Percentiles rank a stretch among this genome's conserved stretches.
phyloP scores from a whole-genome alignment of 2,888 invertebrate species.

The Drosophila nr. perissopoda region DNA sequence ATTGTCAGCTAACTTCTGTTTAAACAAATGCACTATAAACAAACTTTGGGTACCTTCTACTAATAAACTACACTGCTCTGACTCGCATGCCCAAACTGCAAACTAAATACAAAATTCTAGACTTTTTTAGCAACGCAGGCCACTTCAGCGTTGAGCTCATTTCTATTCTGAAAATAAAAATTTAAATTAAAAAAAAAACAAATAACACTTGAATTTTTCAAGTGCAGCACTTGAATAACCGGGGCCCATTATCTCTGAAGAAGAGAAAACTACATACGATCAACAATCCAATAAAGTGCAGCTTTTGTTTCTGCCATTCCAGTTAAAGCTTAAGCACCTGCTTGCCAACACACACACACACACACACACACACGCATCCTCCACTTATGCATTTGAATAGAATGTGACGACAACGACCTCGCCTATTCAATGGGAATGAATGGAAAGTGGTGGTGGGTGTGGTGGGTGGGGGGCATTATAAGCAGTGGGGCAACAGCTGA shows the following conservation, averaged over 20 bases:
- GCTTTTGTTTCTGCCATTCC: slow-evolving; percentile 38
- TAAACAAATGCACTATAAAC: slow-evolving; percentile 10
- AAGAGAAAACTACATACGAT: slow-evolving; percentile 15
- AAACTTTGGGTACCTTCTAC: background rate
- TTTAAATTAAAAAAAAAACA: slow-evolving; percentile 2
- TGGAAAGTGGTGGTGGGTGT: slow-evolving; percentile 13
- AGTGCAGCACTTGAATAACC: slow-evolving; percentile 44
- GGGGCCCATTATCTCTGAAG: slow-evolving; percentile 50
- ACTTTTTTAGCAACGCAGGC: slow-evolving; percentile 7
- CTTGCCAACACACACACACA: slow-evolving; percentile 2
- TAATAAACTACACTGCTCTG: background rate
- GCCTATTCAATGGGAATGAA: slow-evolving; percentile 27
- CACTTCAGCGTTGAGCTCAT: slow-evolving; percentile 51
- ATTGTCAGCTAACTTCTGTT: slow-evolving; percentile 16
- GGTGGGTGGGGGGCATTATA: slow-evolving; percentile 15
- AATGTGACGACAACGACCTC: slow-evolving; percentile 52
- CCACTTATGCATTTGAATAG: slow-evolving; percentile 7
- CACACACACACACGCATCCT: slow-evolving; percentile 1
- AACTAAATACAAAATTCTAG: background rate
- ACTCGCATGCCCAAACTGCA: slow-evolving; percentile 8
- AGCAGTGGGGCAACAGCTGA: slow-evolving; percentile 30
- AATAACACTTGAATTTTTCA: slow-evolving; percentile 45
- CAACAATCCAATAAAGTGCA: slow-evolving; percentile 41
- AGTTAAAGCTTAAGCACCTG: slow-evolving; percentile 51
- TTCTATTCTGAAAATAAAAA: slow-evolving; percentile 37